Conservation (phyloP, 2,113 vertebrate species). For the Oxygymnocypris stewartii region DNA sequence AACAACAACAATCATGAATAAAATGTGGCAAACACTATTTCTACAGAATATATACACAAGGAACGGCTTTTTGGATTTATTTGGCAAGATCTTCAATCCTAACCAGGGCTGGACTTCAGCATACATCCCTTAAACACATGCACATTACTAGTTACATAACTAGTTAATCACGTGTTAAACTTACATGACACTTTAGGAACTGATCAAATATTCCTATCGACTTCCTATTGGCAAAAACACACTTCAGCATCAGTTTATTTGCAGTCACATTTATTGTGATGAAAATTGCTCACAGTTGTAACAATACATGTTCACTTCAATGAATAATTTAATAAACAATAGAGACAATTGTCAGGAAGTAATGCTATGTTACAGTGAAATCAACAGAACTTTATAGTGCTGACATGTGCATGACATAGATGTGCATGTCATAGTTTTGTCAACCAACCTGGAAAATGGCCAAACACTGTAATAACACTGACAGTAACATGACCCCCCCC, state of each 20-base stretch:
- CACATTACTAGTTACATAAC: background rate
- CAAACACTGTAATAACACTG: conserved; percentile 28
- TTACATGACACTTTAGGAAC: too few relatives aligned
- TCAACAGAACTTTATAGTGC: conserved; percentile 1
- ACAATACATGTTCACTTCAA: conserved; percentile 38
- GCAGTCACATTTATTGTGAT: conserved; percentile 22
- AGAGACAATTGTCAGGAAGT: background rate
- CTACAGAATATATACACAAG: background rate
- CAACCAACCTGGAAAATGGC: conserved; percentile 35
- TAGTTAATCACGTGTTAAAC: background rate
- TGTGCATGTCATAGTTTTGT: background rate
- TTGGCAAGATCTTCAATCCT: background rate
- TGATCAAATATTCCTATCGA: background rate
- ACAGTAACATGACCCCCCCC: background rate
- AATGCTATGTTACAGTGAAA: conserved; percentile 26
- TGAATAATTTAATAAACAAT: conserved; percentile 25
- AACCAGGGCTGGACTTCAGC: background rate
- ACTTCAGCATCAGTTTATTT: background rate
- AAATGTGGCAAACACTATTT: background rate
- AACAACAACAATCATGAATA: background rate
- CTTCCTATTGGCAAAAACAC: background rate
- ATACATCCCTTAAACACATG: background rate
- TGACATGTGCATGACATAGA: background rate
- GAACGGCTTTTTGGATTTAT: background rate
- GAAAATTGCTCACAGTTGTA: conserved; percentile 32